Evolutionary conservation across 2,797 vertebrate genomes (phyloP), one percentile per base, ranked within the genome.

Genomic region (Cephalopachus bancanus): DNA sequence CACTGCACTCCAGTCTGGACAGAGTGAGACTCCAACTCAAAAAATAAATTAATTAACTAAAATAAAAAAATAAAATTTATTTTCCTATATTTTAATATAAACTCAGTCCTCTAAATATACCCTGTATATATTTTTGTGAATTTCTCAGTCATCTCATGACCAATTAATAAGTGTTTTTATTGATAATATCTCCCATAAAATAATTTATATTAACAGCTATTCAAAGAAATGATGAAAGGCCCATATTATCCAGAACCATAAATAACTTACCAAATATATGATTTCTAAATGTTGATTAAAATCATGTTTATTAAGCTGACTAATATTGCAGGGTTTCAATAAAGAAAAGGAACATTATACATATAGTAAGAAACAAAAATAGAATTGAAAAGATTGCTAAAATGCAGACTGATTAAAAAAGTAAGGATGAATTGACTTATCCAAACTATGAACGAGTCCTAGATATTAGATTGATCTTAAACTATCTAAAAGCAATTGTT

Each of bases 221-320:
- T 96, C 53, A 96, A 75, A 85, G 53, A 83, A 96, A 94, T 92
- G n/a, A 44, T 60, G 71, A 74, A 91, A 96, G 95, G 3, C 30
- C 37, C 65, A 59, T 74, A 71, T 53, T 92, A 92, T 71, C 88
- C 26, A 85, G 22, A 93, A 95, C 12, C 74, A 95, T 28, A 96
- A 24, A 89, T 33, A 85, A 93, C 5, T 75, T 28, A 62, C 9
- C 74, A 95, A 83, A 89, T 62, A 93, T 74, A n/a, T 37, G 28
- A 72, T 80, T 90, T 92, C n/a, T 76, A 89, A 93, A 59, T n/a
- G 30, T 81, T 69, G 83, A 60, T 11, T 97, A 85, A 84, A 91
- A 81, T 89, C 1, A 3, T 65, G 49, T 57, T 71, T 90, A 72
- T 60, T 81, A 72, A 72, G n/a, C 12, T 76, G 28, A 37, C 28